Conservation (phyloP, 2,113 vertebrate species). For the Plecotus auritus region DNA sequence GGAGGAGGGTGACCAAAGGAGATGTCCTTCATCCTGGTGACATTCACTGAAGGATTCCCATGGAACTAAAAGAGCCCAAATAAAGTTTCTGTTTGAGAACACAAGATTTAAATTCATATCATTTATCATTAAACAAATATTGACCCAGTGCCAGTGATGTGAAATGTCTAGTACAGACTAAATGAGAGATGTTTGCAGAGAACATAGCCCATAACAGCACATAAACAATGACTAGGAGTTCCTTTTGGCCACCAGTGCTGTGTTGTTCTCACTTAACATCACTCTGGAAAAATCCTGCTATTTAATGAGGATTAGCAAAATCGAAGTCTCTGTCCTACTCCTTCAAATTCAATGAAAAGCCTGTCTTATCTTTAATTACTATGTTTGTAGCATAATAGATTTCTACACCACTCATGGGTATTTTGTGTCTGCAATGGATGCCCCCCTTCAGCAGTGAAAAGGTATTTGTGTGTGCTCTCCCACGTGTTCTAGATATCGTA, state of each 20-base stretch:
- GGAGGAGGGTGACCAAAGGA: background rate
- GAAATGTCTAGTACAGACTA: background rate
- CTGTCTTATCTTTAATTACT: background rate
- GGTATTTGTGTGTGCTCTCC: background rate
- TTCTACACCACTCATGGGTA: background rate
- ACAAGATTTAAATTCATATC: background rate
- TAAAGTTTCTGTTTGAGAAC: background rate
- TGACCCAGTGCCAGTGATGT: background rate
- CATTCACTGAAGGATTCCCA: background rate
- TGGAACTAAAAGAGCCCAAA: background rate
- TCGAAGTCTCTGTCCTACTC: background rate
- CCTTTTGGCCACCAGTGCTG: background rate
- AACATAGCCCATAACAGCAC: background rate
- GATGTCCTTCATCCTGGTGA: background rate
- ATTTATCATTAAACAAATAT: background rate
- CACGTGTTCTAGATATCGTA: background rate
- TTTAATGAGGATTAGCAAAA: slow-evolving; percentile 41
- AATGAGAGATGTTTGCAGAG: background rate
- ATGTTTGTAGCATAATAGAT: background rate
- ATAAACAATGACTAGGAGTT: background rate
- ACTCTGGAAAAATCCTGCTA: background rate
- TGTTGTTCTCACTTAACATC: background rate
- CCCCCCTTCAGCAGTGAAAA: background rate
- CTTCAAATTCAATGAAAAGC: slow-evolving; percentile 9
- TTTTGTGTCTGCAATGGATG: background rate